These are phyloP conservation scores for Ceriagrion tenellum DNA, from an alignment of 2,888 invertebrate species.

Conservation along the genomic window DNA sequence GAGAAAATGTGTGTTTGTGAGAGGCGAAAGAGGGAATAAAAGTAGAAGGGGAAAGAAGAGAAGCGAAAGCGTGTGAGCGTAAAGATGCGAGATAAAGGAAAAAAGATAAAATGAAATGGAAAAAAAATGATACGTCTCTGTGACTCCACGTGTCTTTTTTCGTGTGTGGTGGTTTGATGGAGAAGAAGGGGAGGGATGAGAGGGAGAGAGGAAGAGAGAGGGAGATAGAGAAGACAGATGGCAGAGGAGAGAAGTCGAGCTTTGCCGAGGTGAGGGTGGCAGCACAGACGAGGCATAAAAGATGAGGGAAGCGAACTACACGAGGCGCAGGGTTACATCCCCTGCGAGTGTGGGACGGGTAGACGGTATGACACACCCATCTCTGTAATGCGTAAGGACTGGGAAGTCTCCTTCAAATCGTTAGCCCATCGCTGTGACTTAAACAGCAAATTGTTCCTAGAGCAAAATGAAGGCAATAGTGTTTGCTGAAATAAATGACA, in stretches of 20 bases:
- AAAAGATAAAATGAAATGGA: not conserved
- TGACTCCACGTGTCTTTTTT: not conserved
- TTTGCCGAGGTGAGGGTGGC: not conserved
- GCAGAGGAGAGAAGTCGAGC: not conserved
- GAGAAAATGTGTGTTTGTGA: no score
- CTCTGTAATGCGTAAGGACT: no score
- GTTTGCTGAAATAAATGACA: no score
- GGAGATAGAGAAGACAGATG: not conserved
- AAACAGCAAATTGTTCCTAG: no score
- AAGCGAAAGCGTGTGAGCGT: not conserved
- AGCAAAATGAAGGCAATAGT: no score
- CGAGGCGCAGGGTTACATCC: not conserved
- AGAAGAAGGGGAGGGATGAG: not conserved
- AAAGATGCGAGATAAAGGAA: not conserved
- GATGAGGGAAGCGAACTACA: not conserved
- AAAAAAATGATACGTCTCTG: not conserved
- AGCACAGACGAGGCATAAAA: not conserved
- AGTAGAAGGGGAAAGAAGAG: no score
- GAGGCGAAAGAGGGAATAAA: no score
- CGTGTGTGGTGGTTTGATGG: not conserved
- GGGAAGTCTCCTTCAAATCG: no score
- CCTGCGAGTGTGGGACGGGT: not conserved
- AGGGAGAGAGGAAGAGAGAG: not conserved
- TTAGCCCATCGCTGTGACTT: no score
- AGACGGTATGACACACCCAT: not conserved